Percentiles rank a stretch among this genome's conserved stretches.
Conservation (phyloP, 2,113 vertebrate genomes). For the Corynorhinus townsendii region DNA sequence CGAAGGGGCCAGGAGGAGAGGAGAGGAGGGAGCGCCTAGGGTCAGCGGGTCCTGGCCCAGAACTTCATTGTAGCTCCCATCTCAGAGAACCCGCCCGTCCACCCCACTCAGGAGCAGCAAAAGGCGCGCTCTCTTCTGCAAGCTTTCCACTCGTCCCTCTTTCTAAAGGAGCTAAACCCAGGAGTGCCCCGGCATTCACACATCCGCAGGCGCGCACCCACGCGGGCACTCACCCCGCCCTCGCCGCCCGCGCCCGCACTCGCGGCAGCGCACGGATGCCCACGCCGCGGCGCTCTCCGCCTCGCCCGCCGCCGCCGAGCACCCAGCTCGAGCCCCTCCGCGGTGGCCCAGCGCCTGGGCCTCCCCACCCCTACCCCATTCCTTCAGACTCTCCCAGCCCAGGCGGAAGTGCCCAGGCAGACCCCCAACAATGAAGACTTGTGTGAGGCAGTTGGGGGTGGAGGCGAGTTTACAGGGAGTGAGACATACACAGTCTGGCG, state of each 20-base stretch:
- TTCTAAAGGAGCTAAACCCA: neutral
- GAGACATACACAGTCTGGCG: neutral
- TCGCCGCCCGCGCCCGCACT: neutral
- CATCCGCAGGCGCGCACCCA: neutral
- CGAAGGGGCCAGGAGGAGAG: neutral
- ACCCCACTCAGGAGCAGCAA: neutral
- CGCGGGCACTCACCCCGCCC: neutral
- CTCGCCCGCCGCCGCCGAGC: neutral
- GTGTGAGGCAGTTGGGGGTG: constrained; percentile 47
- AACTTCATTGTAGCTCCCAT: neutral
- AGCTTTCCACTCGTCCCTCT: neutral
- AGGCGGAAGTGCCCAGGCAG: constrained; percentile 55
- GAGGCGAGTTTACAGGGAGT: neutral
- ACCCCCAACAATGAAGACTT: constrained; percentile 71
- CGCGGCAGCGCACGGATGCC: neutral
- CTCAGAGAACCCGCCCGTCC: neutral
- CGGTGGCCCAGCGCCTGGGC: neutral
- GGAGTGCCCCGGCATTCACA: neutral
- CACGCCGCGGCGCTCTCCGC: constrained; percentile 45
- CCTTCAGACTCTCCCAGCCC: constrained; percentile 9
- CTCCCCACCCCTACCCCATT: constrained; percentile 23
- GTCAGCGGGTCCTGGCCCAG: rapidly evolving
- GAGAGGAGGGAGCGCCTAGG: neutral
- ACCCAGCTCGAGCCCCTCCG: rapidly evolving
- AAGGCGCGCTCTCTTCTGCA: neutral